Evolutionary conservation across 1,140 invertebrate genomes (phyloP).

Genomic region (Anoplophora glabripennis): DNA sequence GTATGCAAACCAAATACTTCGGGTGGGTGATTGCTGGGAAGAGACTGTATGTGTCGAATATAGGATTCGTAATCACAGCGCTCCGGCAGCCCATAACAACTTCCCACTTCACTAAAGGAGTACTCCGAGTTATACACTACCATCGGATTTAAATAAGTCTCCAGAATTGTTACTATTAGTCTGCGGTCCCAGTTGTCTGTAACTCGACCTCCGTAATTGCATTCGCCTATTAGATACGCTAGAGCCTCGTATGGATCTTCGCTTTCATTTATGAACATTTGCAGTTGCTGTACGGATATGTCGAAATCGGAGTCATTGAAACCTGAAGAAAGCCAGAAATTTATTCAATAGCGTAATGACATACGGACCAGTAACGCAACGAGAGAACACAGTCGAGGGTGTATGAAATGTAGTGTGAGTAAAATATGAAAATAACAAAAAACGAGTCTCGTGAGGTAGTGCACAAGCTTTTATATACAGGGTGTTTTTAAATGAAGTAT

Average conservation of each 20-base stretch:
- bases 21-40: constrained; percentile 65
- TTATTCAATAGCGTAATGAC: too few species aligned
- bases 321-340: constrained; percentile 42
- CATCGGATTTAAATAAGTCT: constrained; percentile 72
- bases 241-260: constrained; percentile 82
- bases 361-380: too few species aligned
- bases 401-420: too few species aligned
- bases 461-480: too few species aligned
- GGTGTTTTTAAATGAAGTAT: too few species aligned
- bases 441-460: too few species aligned
- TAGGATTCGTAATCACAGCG: constrained; percentile 68
- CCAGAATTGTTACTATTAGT: constrained; percentile 76
- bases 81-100: constrained; percentile 63
- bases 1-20: constrained; percentile 86
- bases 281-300: constrained; percentile 80
- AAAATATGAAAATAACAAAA: too few species aligned
- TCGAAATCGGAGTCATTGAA: constrained; percentile 94
- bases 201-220: constrained; percentile 93
- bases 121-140: constrained; percentile 64
- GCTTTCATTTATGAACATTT: constrained; percentile 74
- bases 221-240: constrained; percentile 88
- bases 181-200: constrained; percentile 91
- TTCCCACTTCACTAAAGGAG: constrained; percentile 56
- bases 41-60: constrained; percentile 64
- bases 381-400: too few species aligned